A percentile compares a stretch with the other conserved stretches of the same genome.
phyloP scores from a whole-genome alignment of 2,797 vertebrate genomes.

The Pseudomugil gertrudae region DNA sequence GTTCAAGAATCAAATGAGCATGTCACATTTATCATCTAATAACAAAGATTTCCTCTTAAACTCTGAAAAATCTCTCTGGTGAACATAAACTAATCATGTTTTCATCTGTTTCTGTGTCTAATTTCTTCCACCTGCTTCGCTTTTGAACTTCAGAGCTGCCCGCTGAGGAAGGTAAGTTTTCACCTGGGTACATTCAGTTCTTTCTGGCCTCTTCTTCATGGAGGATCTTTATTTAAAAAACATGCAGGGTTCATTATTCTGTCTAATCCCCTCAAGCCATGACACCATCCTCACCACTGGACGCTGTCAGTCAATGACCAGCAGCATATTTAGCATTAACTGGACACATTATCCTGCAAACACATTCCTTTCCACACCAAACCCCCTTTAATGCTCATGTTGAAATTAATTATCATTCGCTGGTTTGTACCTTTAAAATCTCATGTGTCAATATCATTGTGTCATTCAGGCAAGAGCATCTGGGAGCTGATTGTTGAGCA shows the following conservation, averaged over 20 bases:
- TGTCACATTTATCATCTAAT: not conserved
- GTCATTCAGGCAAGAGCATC: constrained; percentile 87
- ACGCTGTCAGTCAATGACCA: constrained; percentile 4
- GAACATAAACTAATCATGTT: constrained; percentile 11
- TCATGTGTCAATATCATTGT: constrained; percentile 11
- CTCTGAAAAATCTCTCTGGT: constrained; percentile 1
- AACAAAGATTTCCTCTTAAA: not conserved
- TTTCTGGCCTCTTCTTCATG: not conserved
- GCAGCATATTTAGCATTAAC: not conserved
- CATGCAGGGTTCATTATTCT: constrained; percentile 23
- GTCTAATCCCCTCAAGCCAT: constrained; percentile 10
- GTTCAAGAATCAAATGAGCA: not conserved
- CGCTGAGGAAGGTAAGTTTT: constrained; percentile 82
- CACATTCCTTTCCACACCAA: constrained; percentile 4
- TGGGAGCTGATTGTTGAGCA: constrained; percentile 92
- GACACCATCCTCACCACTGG: constrained; percentile 10
- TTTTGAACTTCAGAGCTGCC: constrained; percentile 76
- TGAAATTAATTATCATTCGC: no score
- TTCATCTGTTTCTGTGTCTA: constrained; percentile 20
- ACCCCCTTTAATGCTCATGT: constrained; percentile 4
- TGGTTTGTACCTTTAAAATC: not conserved
- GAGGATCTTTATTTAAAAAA: not conserved
- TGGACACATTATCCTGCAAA: not conserved
- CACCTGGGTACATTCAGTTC: constrained; percentile 7
- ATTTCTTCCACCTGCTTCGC: constrained; percentile 10